Evolutionary conservation across 1,140 invertebrate species (phyloP).

Genomic region (Mamestra configurata): DNA sequence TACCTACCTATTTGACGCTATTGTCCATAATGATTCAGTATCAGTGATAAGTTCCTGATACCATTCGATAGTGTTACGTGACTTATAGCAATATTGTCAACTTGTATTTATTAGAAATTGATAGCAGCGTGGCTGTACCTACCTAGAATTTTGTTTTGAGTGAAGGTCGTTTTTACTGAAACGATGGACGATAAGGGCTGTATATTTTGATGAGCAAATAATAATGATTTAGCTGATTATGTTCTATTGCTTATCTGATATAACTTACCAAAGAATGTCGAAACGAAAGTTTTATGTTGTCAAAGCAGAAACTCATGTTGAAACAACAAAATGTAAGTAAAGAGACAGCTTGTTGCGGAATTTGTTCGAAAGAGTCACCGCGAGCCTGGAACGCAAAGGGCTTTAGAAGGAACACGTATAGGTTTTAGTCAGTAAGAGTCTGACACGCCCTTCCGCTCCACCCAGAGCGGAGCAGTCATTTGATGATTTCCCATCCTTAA

Average conservation of each 20-base stretch:
- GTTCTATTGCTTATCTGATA: neutral
- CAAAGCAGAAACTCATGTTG: no score
- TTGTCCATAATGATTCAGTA: constrained; percentile 3
- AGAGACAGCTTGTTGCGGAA: no score
- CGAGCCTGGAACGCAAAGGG: no score
- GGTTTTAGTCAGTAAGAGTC: no score
- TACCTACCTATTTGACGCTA: neutral
- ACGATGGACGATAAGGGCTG: neutral
- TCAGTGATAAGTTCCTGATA: constrained; percentile 5
- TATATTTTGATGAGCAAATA: neutral
- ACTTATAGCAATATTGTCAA: neutral
- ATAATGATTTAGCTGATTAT: no score
- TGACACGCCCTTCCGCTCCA: no score
- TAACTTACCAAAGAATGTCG: neutral
- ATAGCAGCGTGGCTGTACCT: neutral
- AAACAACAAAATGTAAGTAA: no score
- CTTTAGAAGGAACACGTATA: no score
- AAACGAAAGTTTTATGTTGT: neutral
- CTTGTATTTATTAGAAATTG: neutral
- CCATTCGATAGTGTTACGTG: constrained; percentile 3
- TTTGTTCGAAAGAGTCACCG: no score
- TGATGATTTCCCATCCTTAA: no score
- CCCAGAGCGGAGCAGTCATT: no score
- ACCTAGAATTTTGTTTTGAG: neutral
- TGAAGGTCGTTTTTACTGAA: neutral